A percentile compares a stretch with the other conserved stretches of the same genome.
Evolutionary conservation across 2,113 vertebrate species (phyloP).

Genomic region (Pteropus alecto): DNA sequence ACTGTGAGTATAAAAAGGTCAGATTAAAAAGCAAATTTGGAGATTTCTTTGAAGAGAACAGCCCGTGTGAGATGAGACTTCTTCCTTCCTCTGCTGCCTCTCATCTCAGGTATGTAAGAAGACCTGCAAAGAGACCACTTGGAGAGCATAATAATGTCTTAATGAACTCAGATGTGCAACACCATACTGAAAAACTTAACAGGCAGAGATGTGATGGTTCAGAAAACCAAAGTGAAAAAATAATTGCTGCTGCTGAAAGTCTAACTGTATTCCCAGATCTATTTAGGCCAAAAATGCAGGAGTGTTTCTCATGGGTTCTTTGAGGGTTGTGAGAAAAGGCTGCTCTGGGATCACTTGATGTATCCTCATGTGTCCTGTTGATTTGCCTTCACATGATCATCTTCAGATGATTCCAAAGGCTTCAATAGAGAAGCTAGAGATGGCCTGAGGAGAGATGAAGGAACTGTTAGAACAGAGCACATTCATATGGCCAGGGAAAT

Average conservation of each 20-base stretch:
- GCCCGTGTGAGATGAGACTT: neutral
- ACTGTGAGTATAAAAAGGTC: neutral
- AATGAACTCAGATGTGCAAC: neutral
- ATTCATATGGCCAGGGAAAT: neutral
- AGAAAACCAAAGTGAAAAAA: constrained; percentile 15
- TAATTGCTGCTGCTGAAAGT: neutral
- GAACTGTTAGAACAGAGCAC: neutral
- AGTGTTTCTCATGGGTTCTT: neutral
- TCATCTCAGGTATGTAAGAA: neutral
- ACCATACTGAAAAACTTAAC: neutral
- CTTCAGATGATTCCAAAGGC: neutral
- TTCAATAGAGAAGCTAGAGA: neutral
- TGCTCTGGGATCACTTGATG: neutral
- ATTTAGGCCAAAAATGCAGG: neutral
- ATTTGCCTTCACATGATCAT: neutral
- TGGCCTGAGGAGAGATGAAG: neutral
- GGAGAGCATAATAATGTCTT: neutral
- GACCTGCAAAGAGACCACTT: neutral
- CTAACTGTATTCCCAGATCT: neutral
- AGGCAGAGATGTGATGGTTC: neutral
- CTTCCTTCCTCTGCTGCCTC: neutral
- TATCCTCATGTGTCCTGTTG: neutral
- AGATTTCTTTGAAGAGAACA: neutral
- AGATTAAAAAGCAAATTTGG: neutral
- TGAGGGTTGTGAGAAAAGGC: neutral